Evolutionary conservation across 2,113 vertebrate genomes (phyloP).

Genomic region (Ceratotherium simum): DNA sequence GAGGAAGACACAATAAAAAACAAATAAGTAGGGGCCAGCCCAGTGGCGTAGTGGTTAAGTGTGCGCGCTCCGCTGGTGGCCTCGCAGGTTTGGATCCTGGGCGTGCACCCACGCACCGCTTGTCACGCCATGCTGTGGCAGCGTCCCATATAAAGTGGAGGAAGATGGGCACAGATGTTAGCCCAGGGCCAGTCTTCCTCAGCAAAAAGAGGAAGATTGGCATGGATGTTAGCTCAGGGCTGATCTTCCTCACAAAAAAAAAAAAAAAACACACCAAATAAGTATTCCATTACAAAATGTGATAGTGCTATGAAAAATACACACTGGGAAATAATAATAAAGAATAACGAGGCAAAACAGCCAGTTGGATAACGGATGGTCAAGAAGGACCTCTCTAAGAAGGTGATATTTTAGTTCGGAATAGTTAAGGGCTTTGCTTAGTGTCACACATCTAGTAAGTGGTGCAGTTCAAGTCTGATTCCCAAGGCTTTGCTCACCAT

Average conservation of each 20-base stretch:
- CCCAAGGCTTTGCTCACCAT: background rate
- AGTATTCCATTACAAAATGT: conserved; percentile 33
- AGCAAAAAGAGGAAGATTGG: too few species aligned
- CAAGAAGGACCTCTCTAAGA: background rate
- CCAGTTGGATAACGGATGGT: conserved; percentile 38
- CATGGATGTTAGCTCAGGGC: too few species aligned
- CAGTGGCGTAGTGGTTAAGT: too few species aligned
- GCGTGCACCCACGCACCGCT: too few species aligned
- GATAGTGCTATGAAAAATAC: conserved; percentile 38
- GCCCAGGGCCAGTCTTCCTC: too few species aligned
- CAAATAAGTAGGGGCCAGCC: background rate
- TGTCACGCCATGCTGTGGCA: too few species aligned
- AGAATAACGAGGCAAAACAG: background rate
- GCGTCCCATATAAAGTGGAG: too few species aligned
- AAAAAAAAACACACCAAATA: too few species aligned
- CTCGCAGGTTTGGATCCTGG: too few species aligned
- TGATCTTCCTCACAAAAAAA: too few species aligned
- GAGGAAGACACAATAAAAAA: conserved; percentile 35
- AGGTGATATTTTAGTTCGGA: conserved; percentile 58
- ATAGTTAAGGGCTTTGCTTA: conserved; percentile 46
- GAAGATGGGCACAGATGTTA: too few species aligned
- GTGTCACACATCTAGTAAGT: conserved; percentile 29
- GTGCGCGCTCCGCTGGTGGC: too few species aligned
- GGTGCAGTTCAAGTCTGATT: conserved; percentile 50
- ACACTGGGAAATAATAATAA: conserved; percentile 10